Percentiles rank a stretch among this genome's conserved stretches.
These are phyloP conservation scores for fruit fly (Drosophila melanogaster) DNA, from an alignment of 1,140 invertebrate genomes.

Conservation along the genomic window DNA sequence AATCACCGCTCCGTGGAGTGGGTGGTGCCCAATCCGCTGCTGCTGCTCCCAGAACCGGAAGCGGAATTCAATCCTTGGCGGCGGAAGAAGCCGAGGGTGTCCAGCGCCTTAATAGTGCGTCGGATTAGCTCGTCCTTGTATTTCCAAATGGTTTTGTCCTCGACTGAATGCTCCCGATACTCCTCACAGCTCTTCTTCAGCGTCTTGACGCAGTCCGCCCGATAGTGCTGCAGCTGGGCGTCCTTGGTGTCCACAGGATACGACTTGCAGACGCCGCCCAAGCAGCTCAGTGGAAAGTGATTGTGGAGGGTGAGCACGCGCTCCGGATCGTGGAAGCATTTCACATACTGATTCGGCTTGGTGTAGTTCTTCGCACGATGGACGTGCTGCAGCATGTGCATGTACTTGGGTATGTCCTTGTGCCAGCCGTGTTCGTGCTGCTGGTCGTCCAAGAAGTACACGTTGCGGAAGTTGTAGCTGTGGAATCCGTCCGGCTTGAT, in stretches of 20 bases:
- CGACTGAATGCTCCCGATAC: slow-evolving; percentile 91
- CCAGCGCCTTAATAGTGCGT: slow-evolving; percentile 89
- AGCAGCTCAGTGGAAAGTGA: slow-evolving; percentile 95
- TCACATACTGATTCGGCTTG: slow-evolving; percentile 96
- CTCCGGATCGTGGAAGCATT: slow-evolving; percentile 97
- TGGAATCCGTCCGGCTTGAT: slow-evolving; percentile 90
- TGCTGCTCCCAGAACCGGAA: slow-evolving; percentile 53
- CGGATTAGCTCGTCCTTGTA: slow-evolving; percentile 91
- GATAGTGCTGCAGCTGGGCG: slow-evolving; percentile 96
- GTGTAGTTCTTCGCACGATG: slow-evolving; percentile 96
- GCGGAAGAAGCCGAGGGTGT: slow-evolving; percentile 90
- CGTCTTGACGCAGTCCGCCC: slow-evolving; percentile 95
- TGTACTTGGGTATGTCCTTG: slow-evolving; percentile 93
- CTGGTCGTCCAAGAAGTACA: slow-evolving; percentile 97
- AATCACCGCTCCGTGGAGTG: slow-evolving; percentile 84
- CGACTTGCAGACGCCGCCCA: slow-evolving; percentile 93
- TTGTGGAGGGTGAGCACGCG: slow-evolving; percentile 95
- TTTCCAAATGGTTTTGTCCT: slow-evolving; percentile 95
- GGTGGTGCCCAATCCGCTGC: slow-evolving; percentile 57
- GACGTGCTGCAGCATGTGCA: slow-evolving; percentile 97
- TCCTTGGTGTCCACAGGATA: slow-evolving; percentile 93
- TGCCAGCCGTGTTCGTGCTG: slow-evolving; percentile 93
- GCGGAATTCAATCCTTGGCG: slow-evolving; percentile 46
- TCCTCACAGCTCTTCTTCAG: slow-evolving; percentile 94
- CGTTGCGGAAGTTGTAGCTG: slow-evolving; percentile 96